These are phyloP conservation scores for Arbacia lixula DNA, from an alignment of 53 echinoderm and acorn worm species.

Conservation along the genomic window DNA sequence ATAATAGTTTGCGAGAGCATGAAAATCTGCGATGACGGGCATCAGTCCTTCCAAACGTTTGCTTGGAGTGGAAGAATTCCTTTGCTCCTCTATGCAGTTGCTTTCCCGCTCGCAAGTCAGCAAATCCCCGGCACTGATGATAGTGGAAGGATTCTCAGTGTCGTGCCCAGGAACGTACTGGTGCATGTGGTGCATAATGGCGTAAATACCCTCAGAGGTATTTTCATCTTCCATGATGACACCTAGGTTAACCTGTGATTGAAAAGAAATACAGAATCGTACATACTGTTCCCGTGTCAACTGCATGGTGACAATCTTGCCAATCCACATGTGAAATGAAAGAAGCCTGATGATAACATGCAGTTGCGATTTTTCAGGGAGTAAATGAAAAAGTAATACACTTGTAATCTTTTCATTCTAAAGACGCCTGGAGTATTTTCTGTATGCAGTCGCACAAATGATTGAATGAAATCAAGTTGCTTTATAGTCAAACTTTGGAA, in stretches of 20 bases:
- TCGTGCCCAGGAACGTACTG: constrained; percentile 69
- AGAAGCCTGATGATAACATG: no score
- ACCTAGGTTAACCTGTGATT: constrained; percentile 72
- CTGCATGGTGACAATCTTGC: no score
- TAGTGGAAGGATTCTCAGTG: constrained; percentile 11
- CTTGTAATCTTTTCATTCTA: no score
- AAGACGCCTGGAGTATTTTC: no score
- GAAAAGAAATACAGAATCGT: no score
- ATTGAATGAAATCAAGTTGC: no score
- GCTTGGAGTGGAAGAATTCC: constrained; percentile 63
- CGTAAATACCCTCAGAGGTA: constrained; percentile 60
- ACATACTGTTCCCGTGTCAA: no score
- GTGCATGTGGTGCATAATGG: constrained; percentile 70
- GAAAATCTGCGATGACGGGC: constrained; percentile 80
- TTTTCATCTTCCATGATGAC: constrained; percentile 84
- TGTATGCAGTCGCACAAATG: no score
- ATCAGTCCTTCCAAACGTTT: constrained; percentile 62
- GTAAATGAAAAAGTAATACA: no score
- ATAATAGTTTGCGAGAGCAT: constrained; percentile 72
- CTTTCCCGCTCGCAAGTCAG: constrained; percentile 69
- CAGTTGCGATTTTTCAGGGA: no score
- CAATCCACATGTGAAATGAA: no score
- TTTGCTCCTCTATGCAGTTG: constrained; percentile 64
- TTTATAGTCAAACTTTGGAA: no score
- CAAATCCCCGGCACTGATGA: constrained; percentile 67